Percentiles rank a stretch among this genome's conserved stretches.
phyloP scores from a whole-genome alignment of 2,113 vertebrate species.

The Triplophysa tibetana region DNA sequence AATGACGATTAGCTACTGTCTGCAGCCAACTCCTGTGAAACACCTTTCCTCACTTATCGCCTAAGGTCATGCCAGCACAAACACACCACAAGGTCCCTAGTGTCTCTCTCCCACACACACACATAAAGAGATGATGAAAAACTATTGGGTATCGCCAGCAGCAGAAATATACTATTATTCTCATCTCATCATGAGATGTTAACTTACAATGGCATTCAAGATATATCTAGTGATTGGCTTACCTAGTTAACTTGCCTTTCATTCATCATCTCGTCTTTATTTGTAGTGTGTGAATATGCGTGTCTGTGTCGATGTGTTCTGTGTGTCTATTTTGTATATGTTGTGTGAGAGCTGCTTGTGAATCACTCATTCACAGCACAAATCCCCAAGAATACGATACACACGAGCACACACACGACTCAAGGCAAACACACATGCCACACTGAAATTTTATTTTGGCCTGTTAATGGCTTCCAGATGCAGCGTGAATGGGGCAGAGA shows the following conservation, averaged over 20 bases:
- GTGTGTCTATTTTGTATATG: not conserved
- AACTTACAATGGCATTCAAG: too few species aligned
- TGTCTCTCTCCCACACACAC: constrained; percentile 3
- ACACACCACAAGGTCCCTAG: constrained; percentile 34
- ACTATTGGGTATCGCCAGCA: not conserved
- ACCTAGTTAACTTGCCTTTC: not conserved
- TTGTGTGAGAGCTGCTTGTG: not conserved
- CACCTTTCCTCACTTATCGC: constrained; percentile 15
- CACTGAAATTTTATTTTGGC: constrained; percentile 44
- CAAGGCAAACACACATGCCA: constrained; percentile 27
- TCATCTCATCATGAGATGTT: not conserved
- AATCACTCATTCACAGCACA: constrained; percentile 13
- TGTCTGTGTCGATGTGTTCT: not conserved
- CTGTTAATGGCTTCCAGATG: constrained; percentile 56
- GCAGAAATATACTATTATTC: constrained; percentile 17
- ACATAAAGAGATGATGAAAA: not conserved
- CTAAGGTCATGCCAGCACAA: constrained; percentile 14
- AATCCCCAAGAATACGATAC: constrained; percentile 11
- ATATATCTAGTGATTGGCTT: not conserved
- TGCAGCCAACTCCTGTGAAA: constrained; percentile 10
- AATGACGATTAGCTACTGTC: constrained; percentile 45
- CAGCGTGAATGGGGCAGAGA: constrained; percentile 35
- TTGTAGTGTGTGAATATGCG: not conserved
- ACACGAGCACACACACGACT: constrained; percentile 22
- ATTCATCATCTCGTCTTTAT: not conserved